phyloP scores from a whole-genome alignment of 1,140 invertebrate genomes.

The Bombus pascuorum region DNA sequence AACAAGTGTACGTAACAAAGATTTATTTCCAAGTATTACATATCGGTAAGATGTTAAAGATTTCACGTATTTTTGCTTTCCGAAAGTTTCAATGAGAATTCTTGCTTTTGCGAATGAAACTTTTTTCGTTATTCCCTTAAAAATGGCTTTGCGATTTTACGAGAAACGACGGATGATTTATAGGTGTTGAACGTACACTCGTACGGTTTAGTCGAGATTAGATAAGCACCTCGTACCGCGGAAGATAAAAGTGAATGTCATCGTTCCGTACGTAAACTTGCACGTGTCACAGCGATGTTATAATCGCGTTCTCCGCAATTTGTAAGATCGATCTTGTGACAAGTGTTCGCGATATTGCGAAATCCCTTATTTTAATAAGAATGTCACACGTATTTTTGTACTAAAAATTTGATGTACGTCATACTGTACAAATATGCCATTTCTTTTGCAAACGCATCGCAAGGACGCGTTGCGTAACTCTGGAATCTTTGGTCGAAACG shows the following conservation, averaged over 20 bases:
- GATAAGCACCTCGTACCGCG: conserved; percentile 9
- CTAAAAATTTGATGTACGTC: not conserved
- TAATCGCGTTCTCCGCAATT: not conserved
- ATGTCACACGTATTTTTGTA: not conserved
- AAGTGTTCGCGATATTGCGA: not conserved
- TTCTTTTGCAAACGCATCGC: not conserved
- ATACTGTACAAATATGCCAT: not conserved
- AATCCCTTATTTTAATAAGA: not conserved
- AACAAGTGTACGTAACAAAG: not conserved
- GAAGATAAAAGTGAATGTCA: conserved; percentile 11
- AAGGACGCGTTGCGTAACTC: not conserved
- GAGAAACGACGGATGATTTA: conserved; percentile 1
- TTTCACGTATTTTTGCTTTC: no score
- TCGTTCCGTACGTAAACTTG: not conserved
- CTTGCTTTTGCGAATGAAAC: not conserved
- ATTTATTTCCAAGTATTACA: not conserved
- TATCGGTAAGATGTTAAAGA: not conserved
- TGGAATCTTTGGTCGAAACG: not conserved
- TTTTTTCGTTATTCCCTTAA: not conserved
- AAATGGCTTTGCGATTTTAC: not conserved
- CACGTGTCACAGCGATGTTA: not conserved
- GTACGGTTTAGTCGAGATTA: not conserved
- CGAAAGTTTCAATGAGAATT: no score
- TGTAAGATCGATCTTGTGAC: not conserved
- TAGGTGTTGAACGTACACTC: not conserved